Conservation (phyloP, 2,888 invertebrate genomes). For the Pammene fasciana region DNA sequence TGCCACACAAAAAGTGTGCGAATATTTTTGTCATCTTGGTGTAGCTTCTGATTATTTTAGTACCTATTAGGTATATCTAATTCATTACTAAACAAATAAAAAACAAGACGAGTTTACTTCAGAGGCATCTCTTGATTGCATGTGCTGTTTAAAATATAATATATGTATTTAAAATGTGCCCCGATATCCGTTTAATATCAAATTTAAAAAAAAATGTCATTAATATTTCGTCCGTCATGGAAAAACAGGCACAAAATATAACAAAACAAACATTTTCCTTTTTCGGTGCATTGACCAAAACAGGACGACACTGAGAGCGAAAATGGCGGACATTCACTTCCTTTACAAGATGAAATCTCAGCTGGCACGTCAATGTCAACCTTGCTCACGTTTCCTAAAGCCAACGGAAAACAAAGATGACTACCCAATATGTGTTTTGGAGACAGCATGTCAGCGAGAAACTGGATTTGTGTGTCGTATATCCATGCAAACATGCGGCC, state of each 20-base stretch:
- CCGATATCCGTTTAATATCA: neutral
- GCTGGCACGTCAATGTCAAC: slow-evolving; percentile 11
- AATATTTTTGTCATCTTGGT: too few relatives aligned
- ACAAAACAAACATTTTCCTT: slow-evolving; percentile 16
- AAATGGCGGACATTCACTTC: slow-evolving; percentile 29
- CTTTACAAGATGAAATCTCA: slow-evolving; percentile 31
- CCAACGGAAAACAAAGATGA: slow-evolving; percentile 33
- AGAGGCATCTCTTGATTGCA: too few relatives aligned
- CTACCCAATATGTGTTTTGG: slow-evolving; percentile 36
- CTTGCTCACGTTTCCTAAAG: slow-evolving; percentile 27
- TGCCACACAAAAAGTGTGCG: neutral
- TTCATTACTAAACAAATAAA: too few relatives aligned
- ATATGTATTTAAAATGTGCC: too few relatives aligned
- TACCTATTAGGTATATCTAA: too few relatives aligned
- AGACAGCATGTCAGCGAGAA: slow-evolving; percentile 30
- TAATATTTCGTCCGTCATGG: neutral
- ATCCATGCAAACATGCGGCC: slow-evolving; percentile 17
- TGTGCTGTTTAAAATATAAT: too few relatives aligned
- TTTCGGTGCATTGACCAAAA: slow-evolving; percentile 6
- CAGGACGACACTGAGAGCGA: slow-evolving; percentile 23
- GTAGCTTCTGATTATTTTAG: too few relatives aligned
- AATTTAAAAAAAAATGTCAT: neutral
- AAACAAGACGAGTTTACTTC: too few relatives aligned
- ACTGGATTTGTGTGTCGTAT: slow-evolving; percentile 33
- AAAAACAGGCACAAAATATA: slow-evolving; percentile 9